A percentile compares a stretch with the other conserved stretches of the same genome.
These are phyloP conservation scores for Amniataba percoides DNA, from an alignment of 2,797 vertebrate species.

Conservation along the genomic window DNA sequence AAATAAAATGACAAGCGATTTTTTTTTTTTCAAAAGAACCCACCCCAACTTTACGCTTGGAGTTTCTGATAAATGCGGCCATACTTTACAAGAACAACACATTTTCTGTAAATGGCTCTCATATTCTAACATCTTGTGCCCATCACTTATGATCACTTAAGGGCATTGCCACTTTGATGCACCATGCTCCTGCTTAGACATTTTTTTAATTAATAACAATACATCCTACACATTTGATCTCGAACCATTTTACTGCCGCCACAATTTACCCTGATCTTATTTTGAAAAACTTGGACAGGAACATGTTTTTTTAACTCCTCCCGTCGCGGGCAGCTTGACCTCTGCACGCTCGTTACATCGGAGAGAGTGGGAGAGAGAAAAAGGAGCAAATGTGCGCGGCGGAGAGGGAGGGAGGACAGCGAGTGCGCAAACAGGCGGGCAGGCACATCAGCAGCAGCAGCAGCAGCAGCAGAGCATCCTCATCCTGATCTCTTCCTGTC, in stretches of 20 bases:
- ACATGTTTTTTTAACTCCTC: rapidly evolving
- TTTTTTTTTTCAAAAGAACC: neutral
- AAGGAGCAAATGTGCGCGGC: slow-evolving; percentile 74
- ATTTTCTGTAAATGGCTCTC: neutral
- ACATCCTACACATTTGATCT: neutral
- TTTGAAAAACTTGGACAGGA: slow-evolving; percentile 60
- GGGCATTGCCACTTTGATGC: rapidly evolving
- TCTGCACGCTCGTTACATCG: slow-evolving; percentile 68
- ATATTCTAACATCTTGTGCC: neutral
- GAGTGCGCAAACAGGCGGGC: slow-evolving; percentile 76
- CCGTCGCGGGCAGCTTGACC: slow-evolving; percentile 39
- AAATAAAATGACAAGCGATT: slow-evolving; percentile 51
- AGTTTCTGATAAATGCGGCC: neutral
- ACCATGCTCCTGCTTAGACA: no score
- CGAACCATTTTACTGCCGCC: rapidly evolving
- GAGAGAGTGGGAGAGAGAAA: slow-evolving; percentile 69
- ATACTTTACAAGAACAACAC: neutral
- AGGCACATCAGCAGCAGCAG: slow-evolving; percentile 79
- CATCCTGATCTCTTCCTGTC: slow-evolving; percentile 63
- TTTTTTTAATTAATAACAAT: neutral
- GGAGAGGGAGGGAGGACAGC: slow-evolving; percentile 77
- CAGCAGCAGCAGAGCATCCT: slow-evolving; percentile 80
- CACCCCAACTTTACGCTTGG: no score
- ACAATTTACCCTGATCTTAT: slow-evolving; percentile 43
- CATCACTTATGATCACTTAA: no score